Base-by-base conservation (phyloP, 2,797 vertebrate genomes). In the Takifugu rubripes region DNA sequence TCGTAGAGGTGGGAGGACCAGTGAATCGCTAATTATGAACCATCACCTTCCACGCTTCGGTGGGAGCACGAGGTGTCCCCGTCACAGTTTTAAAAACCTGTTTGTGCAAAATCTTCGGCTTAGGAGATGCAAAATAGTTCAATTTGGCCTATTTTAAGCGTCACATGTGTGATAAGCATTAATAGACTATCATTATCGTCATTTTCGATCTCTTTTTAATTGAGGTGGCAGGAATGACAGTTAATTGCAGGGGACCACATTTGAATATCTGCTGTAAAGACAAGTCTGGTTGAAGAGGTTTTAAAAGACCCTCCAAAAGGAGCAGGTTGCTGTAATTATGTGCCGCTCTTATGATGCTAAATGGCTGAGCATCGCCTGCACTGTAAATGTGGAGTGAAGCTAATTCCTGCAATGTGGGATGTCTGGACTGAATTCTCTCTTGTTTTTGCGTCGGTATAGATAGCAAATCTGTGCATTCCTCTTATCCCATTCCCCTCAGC, bases 121-220 rank as follows among this genome's bases (percentile, higher is more conserved):
- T 16, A 21, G 58, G 56, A 68, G 49, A 56, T 54, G 40, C 21
- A 7, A 53, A 66, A 77, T 75, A 42, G 42, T 72, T 74, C 61
- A 52, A 79, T 77, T 69, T 73, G 11, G 64, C 33, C 55, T 62
- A 3, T 40, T 61, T 61, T 61, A 42, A 25, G 66, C 71, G 81
- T 84, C 72, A 77, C 16, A 16, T 52, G 49, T 54, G 58, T 57
- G 78, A 84, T 85, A 77, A 70, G 77, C 55, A 66, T 78, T 83
- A 81, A 88, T 80, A 64, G 56, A 65, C 72, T 54, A 81, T 83
- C 65, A 76, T 82, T 81, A 83, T 85, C 72, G 2, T 57, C 50
- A 63, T 68, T 72, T 79, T 77, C 68, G 77, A 65, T 84, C 79
- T 78, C 61, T 78, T 67, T 31, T 31, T 59, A 79, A 81, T 56